Percentiles rank a stretch among this genome's conserved stretches.
Conservation (phyloP, 2,113 vertebrate species). For the Carettochelys insculpta region DNA sequence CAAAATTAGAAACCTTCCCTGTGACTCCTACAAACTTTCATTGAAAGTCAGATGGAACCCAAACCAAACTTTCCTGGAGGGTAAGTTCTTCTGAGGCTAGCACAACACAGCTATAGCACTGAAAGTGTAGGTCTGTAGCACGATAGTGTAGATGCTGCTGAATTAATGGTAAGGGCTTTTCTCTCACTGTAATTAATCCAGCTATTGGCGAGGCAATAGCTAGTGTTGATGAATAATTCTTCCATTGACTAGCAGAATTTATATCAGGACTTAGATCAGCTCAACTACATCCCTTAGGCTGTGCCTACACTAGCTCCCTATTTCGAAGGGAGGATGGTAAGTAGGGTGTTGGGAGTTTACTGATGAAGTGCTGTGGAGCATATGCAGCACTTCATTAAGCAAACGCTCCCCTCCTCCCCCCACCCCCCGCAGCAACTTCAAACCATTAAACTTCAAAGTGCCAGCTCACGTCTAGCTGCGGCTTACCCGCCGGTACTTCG, state of each 20-base stretch:
- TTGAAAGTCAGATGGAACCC: slow-evolving; percentile 31
- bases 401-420: too few species aligned
- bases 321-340: too few species aligned
- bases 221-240: neutral
- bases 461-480: too few species aligned
- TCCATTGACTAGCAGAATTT: neutral
- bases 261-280: neutral
- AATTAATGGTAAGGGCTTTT: neutral
- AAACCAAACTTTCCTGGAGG: neutral
- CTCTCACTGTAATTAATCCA: neutral
- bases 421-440: too few species aligned
- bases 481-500: too few species aligned
- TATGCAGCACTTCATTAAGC: too few species aligned
- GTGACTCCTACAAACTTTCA: slow-evolving; percentile 10
- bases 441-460: too few species aligned
- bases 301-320: too few species aligned
- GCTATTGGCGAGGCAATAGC: neutral
- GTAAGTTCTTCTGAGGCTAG: too few species aligned
- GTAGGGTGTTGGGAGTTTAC: too few species aligned
- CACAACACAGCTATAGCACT: neutral
- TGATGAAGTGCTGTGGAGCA: too few species aligned
- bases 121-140: neutral
- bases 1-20: neutral
- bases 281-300: neutral
- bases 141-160: neutral